These are phyloP conservation scores for Bombus picipes DNA, from an alignment of 1,140 invertebrate species.

Conservation along the genomic window DNA sequence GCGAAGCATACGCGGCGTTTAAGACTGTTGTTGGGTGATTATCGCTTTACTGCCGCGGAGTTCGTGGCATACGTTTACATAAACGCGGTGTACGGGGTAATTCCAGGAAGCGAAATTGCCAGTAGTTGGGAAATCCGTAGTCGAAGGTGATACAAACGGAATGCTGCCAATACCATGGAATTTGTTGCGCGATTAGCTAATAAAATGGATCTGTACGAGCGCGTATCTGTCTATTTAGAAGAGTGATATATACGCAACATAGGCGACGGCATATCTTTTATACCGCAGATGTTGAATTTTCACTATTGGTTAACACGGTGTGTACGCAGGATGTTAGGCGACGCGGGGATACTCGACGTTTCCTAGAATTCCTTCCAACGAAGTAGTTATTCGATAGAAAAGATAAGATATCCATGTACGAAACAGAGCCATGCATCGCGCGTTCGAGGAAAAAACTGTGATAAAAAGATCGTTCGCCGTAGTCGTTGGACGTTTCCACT, in stretches of 20 bases:
- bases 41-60: not conserved
- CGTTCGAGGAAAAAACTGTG: not conserved
- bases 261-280: too few relatives aligned
- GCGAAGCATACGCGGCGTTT: not conserved
- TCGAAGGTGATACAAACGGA: not conserved
- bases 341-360: not conserved
- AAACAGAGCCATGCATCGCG: not conserved
- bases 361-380: not conserved
- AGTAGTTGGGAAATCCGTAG: not conserved
- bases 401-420: conserved; percentile 16
- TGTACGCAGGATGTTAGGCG: too few relatives aligned
- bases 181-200: not conserved
- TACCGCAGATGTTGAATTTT: not conserved
- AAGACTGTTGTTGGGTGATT: not conserved
- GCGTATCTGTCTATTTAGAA: too few relatives aligned
- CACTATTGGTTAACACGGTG: not conserved
- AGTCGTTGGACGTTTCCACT: not conserved
- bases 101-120: not conserved
- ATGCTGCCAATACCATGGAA: not conserved
- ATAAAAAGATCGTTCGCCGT: not conserved
- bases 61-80: conserved; percentile 6
- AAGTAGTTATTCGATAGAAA: not conserved
- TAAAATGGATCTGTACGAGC: not conserved
- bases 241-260: too few relatives aligned
- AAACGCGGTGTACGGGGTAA: not conserved